Evolutionary conservation across 2,113 vertebrate species (phyloP).

Genomic region (Atherinomorus stipes): DNA sequence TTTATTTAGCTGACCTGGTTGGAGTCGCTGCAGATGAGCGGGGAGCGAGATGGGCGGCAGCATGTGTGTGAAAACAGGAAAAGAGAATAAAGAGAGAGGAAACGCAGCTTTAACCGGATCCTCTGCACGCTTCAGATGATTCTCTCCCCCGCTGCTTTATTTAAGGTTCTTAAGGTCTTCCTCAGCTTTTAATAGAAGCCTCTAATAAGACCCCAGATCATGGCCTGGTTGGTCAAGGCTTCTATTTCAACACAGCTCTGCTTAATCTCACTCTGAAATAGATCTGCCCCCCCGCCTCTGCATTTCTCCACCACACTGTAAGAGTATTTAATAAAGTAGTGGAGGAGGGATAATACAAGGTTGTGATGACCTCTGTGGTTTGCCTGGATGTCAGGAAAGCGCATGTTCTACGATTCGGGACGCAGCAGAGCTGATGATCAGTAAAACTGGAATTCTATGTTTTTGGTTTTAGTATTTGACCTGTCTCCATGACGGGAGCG

Average conservation of each 20-base stretch:
- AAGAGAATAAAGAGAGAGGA: constrained; percentile 13
- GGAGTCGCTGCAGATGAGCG: constrained; percentile 54
- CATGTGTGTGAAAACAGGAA: constrained; percentile 10
- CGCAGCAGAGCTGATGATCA: constrained; percentile 11
- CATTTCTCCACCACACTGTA: constrained; percentile 40
- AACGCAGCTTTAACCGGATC: constrained; percentile 55
- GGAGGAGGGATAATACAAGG: constrained; percentile 32
- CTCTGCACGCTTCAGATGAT: constrained; percentile 49
- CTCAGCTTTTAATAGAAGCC: constrained; percentile 80
- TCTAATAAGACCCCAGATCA: constrained; percentile 81
- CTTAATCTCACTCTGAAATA: constrained; percentile 74
- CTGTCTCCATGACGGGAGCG: neutral
- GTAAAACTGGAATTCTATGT: neutral
- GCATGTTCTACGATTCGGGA: constrained; percentile 1
- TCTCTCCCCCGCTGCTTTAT: constrained; percentile 38
- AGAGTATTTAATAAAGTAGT: constrained; percentile 54
- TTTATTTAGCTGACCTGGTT: constrained; percentile 80
- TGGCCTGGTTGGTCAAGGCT: constrained; percentile 67
- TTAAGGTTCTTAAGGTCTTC: constrained; percentile 74
- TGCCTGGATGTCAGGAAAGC: neutral
- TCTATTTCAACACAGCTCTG: constrained; percentile 68
- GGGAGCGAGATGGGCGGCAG: constrained; percentile 12
- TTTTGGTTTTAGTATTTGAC: neutral
- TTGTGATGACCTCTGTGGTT: constrained; percentile 22
- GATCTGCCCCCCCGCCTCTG: constrained; percentile 49